Base-by-base conservation (phyloP, 2,888 invertebrate species). In the Philhelius pedissequus region DNA sequence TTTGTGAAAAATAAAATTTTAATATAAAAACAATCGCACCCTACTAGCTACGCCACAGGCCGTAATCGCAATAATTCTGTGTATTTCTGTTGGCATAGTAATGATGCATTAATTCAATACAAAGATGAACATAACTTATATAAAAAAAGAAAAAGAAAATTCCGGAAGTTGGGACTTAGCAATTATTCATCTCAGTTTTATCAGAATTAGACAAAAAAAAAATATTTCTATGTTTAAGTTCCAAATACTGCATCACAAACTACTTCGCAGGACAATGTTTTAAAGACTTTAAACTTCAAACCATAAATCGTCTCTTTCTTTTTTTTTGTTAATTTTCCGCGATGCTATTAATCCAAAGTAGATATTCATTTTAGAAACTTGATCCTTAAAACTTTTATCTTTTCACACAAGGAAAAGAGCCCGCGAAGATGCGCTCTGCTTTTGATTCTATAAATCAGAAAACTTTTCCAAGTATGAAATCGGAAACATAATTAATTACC, bases 401-500 rank as follows among this genome's bases (percentile, higher is more conserved):
- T 52, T 52, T 32, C 32, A n/a, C 22, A 13, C 25, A 32, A 54
- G 4, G 1, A 54, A 62, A 62, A 13, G 20, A 3, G 4, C 6
- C 43, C 9, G n/a, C 45, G 20, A 60, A 52, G 18, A 25, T 27
- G 22, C 11, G 13, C 45, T 22, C 73, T 32, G 30, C 15, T 32
- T 48, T 32, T 45, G 66, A 60, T 80, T 75, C 66, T 62, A 84
- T 80, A 84, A 84, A 84, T 84, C 80, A 80, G 18, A 71, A 70
- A 66, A 84, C 69, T 76, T 84, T 66, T 18, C 38, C 64, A 62
- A 80, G 75, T 76, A 76, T 71, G 62, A 80, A 84, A 80, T 70
- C 76, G 80, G 80, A 84, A 84, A 80, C 56, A 71, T 84, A 84
- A 84, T 84, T 84, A 84, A 84, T 84, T 84, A 80, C 54, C 76